Evolutionary conservation across 2,888 invertebrate species (phyloP), one percentile per base, ranked within the genome.

Genomic region (Netelia inedita): DNA sequence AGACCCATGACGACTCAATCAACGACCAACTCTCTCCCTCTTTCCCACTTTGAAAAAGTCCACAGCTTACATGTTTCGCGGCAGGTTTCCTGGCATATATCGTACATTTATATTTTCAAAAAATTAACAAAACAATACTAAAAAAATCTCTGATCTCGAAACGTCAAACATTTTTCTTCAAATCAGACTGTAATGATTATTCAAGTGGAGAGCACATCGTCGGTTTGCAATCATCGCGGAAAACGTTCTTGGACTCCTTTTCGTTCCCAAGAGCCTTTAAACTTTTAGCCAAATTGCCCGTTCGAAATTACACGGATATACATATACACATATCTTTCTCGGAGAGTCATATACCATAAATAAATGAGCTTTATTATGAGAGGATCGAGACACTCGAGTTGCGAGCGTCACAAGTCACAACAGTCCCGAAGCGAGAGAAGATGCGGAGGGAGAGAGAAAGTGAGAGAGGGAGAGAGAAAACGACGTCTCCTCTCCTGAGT

Each of bases 361-460:
- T 92, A 93, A 93, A 90, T 91, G 90, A 90, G 89, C 91, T 91
- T 91, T 91, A 90, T 91, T 91, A 91, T 89, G 91, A 91, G 89
- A 91, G 88, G 88, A 89, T 89, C 86, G 87, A 83, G 85, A 83
- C 73, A 83, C 75, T 72, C 55, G 73, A 75, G 53, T 79, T 65
- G 46, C 80, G 83, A 23, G 63, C 55, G 53, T 81, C 81, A 71
- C 72, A 83, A 89, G 90, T 91, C 90, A 91, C 89, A 91, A 91
- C 90, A 91, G 88, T 85, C 79, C 66, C 57, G 91, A 23, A 72
- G 66, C 65, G 55, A 41, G 79, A 72, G 66, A 72, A 59, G 55
- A 74, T 61, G 65, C 66, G 76, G 28, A 72, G 16, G 55, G 61
- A 79, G 83, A 59, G 6, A 35, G 35, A 28, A 5, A 28, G 3